Evolutionary conservation across 2,113 vertebrate species (phyloP).

Genomic region (Clupea harengus): DNA sequence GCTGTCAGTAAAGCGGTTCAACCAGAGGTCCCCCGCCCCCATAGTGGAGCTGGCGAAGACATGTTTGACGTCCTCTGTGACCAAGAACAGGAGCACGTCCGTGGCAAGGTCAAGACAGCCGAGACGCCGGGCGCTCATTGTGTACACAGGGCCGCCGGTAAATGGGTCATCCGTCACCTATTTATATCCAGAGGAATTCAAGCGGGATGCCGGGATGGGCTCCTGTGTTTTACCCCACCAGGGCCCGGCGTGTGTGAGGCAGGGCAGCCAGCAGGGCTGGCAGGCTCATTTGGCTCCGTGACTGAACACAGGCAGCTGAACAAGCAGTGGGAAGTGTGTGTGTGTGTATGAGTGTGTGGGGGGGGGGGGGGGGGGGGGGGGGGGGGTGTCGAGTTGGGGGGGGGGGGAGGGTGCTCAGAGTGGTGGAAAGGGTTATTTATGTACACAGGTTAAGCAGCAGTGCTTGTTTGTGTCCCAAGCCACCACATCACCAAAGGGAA

Average conservation of each 20-base stretch:
- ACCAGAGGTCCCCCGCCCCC: neutral
- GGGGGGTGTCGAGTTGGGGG: too few species aligned
- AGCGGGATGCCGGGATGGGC: neutral
- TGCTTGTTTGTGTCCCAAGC: conserved; percentile 31
- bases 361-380: neutral
- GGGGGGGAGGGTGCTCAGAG: conserved; percentile 27
- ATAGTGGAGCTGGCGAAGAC: neutral
- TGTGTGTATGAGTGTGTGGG: neutral
- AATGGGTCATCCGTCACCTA: conserved; percentile 10
- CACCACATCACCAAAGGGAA: conserved; percentile 14
- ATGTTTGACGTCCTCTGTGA: neutral
- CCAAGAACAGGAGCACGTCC: neutral
- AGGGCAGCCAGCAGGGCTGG: conserved; percentile 31
- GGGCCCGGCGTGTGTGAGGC: neutral
- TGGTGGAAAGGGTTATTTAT: conserved; percentile 56
- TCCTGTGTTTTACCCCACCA: neutral
- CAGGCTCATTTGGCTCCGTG: conserved; percentile 32
- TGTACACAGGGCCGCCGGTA: conserved; percentile 6
- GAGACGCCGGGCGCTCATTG: neutral
- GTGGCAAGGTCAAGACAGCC: conserved; percentile 1
- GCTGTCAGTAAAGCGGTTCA: neutral
- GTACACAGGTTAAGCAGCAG: conserved; percentile 48
- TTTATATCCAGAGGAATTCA: conserved; percentile 30
- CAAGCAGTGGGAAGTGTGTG: conserved; percentile 51
- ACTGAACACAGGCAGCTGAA: conserved; percentile 58